phyloP scores from a whole-genome alignment of 2,113 vertebrate genomes.

The Zapus hudsonius region DNA sequence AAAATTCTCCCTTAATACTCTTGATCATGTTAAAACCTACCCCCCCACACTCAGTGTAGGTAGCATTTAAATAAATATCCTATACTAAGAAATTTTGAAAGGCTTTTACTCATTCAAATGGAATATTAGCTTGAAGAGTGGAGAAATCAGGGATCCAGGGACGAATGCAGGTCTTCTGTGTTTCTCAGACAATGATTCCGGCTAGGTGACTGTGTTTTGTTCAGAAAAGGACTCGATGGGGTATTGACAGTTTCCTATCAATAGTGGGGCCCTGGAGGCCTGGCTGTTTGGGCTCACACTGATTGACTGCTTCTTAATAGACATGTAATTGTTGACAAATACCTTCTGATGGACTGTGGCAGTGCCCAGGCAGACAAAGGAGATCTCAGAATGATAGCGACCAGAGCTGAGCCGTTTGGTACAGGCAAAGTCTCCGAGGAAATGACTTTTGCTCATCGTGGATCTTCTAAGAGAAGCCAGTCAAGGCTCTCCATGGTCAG shows the following conservation, averaged over 20 bases:
- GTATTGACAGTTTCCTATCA: constrained; percentile 94
- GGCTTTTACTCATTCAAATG: constrained; percentile 73
- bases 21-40: constrained; percentile 74
- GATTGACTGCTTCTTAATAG: constrained; percentile 99
- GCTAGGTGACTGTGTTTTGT: constrained; percentile 86
- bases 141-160: neutral
- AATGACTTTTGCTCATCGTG: neutral
- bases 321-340: constrained; percentile 99
- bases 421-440: constrained; percentile 29
- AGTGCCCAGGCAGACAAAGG: constrained; percentile 80
- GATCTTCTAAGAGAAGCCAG: constrained; percentile 45
- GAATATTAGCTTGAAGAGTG: constrained; percentile 61
- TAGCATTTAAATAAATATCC: constrained; percentile 46
- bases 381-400: constrained; percentile 47
- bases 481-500: rapidly evolving
- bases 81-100: neutral
- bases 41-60: constrained; percentile 19
- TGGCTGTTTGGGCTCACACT: constrained; percentile 93
- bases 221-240: constrained; percentile 91
- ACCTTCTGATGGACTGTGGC: constrained; percentile 95
- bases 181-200: constrained; percentile 81
- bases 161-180: constrained; percentile 60
- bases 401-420: neutral
- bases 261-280: constrained; percentile 91
- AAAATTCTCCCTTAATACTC: constrained; percentile 61